Percentiles rank a stretch among this genome's conserved stretches.
Conservation (phyloP, 92 coral and sea anemone species). For the Pocillopora grandis region DNA sequence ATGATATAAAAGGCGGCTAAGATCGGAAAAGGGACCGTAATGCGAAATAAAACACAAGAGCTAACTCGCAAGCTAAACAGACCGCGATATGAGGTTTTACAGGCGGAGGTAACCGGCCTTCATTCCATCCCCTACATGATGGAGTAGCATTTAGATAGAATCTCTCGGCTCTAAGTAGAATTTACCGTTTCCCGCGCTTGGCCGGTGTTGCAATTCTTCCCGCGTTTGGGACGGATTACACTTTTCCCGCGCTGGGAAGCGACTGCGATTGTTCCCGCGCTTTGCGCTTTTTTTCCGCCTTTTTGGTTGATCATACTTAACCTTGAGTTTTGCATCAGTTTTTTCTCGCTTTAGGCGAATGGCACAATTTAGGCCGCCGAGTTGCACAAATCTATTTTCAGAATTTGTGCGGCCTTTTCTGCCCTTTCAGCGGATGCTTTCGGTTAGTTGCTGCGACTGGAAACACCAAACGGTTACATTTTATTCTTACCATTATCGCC, state of each 20-base stretch:
- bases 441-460: background rate
- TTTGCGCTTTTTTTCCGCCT: background rate
- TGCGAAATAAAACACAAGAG: too few relatives aligned
- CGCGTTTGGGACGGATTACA: background rate
- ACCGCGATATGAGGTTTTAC: too few relatives aligned
- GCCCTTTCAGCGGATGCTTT: background rate
- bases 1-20: too few relatives aligned
- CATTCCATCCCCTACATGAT: background rate
- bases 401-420: too few relatives aligned
- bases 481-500: conserved; percentile 75
- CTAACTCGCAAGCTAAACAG: too few relatives aligned
- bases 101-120: too few relatives aligned
- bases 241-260: background rate
- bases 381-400: too few relatives aligned
- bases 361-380: too few relatives aligned
- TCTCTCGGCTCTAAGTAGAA: background rate
- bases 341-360: background rate
- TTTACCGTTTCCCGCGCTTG: conserved; percentile 2
- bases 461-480: background rate
- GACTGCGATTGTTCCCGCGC: background rate
- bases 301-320: too few relatives aligned
- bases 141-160: too few relatives aligned
- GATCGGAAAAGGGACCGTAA: too few relatives aligned
- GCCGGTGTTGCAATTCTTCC: background rate
- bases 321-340: background rate